Conservation (phyloP, 2,888 invertebrate species). For the Aleiodes leptofemur region DNA sequence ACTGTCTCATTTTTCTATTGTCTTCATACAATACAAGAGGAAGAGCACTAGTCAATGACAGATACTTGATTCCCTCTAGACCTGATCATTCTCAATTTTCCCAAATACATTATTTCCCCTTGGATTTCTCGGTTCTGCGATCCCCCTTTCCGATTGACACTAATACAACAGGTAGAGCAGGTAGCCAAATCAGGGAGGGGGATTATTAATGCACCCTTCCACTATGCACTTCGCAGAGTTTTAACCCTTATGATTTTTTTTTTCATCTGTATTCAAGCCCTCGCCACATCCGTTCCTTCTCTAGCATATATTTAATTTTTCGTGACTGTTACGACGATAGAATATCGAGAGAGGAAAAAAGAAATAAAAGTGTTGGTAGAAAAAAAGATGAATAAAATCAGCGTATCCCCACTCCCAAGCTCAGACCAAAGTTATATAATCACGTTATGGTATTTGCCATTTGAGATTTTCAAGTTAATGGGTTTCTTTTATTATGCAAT, state of each 20-base stretch:
- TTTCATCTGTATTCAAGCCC: conserved; percentile 43
- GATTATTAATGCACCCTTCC: conserved; percentile 41
- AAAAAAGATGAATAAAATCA: conserved; percentile 27
- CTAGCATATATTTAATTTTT: conserved; percentile 38
- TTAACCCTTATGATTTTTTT: conserved; percentile 41
- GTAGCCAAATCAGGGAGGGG: conserved; percentile 60
- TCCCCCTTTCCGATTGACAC: conserved; percentile 48
- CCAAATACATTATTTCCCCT: conserved; percentile 27
- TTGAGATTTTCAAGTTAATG: conserved; percentile 63
- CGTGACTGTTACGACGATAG: conserved; percentile 21
- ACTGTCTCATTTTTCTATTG: not conserved
- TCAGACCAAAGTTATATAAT: conserved; percentile 22
- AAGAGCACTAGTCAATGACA: conserved; percentile 61
- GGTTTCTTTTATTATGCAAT: conserved; percentile 73
- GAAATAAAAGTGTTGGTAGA: conserved; percentile 17
- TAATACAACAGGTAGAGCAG: conserved; percentile 71
- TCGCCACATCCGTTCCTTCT: conserved; percentile 32
- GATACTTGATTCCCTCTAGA: conserved; percentile 70
- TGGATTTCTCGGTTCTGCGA: not conserved
- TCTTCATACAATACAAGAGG: conserved; percentile 31
- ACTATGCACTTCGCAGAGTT: conserved; percentile 52
- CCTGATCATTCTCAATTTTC: conserved; percentile 66
- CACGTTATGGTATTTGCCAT: conserved; percentile 22
- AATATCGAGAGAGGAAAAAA: conserved; percentile 7
- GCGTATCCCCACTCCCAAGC: conserved; percentile 22